These are phyloP conservation scores for Schizaphis graminum DNA, from an alignment of 2,888 invertebrate genomes.

Conservation along the genomic window DNA sequence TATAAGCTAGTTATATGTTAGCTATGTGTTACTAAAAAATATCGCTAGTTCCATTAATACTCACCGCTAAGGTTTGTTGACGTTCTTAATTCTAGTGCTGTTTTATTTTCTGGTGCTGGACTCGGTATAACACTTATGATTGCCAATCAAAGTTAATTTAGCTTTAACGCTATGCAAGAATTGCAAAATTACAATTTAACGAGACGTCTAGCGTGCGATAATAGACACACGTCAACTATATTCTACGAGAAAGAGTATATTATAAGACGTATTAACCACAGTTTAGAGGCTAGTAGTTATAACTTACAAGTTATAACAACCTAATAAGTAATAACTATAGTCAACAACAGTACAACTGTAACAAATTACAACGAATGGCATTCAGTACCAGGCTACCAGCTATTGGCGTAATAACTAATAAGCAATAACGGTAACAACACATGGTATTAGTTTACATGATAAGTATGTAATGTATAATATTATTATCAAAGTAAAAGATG, in stretches of 20 bases:
- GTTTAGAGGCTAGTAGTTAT: too few relatives aligned
- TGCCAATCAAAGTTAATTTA: neutral
- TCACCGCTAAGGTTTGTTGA: neutral
- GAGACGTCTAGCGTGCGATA: neutral
- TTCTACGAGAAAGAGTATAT: neutral
- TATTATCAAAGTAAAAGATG: neutral
- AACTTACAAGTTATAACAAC: too few relatives aligned
- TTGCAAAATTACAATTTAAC: neutral
- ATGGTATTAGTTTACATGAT: slow-evolving; percentile 9
- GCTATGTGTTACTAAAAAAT: neutral
- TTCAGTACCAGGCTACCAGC: neutral
- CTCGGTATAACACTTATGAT: neutral
- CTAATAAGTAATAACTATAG: neutral
- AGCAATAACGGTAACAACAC: slow-evolving; percentile 14
- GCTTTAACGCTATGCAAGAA: neutral
- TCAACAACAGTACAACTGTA: neutral
- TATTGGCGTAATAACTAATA: neutral
- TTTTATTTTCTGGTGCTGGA: neutral
- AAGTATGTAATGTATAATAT: neutral
- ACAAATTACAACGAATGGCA: neutral
- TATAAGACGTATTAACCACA: too few relatives aligned
- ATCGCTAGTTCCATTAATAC: neutral
- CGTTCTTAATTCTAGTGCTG: neutral
- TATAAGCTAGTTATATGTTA: neutral
- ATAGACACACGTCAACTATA: neutral